Base-by-base conservation (phyloP, 2,797 vertebrate genomes). In the Tauraco hartlaubi region DNA sequence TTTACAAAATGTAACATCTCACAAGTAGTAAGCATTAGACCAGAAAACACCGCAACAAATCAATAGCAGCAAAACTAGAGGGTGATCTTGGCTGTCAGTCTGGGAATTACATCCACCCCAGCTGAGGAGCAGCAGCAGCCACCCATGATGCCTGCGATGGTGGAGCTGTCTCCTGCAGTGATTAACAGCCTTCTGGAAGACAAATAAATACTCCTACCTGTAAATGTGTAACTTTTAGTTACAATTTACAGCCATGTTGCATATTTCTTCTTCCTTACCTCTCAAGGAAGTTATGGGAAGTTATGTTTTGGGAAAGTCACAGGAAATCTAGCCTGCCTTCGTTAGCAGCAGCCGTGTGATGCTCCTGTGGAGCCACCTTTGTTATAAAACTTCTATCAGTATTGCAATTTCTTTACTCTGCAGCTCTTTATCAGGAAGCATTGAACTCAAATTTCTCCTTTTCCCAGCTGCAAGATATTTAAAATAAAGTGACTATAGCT, bases 401-500 rank as follows among this genome's bases (percentile, higher is more conserved):
- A 5, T 9, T 51, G 26, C 78, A 61, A 15, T n/a, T 61, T 92
- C 22, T 74, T 77, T 17, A 67, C 85, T 84, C 67, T 84, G 85
- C 28, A 92, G 44, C 76, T 92, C 90, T 97, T 79, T 66, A 54
- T 61, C 88, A 89, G 78, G 85, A 95, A 86, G n/a, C 49, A 63
- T 7, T 76, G 73, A 89, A 94, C 31, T 41, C 88, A 56, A 37
- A 83, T 66, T 77, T 92, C 76, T 69, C 84, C 44, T 74, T 31
- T 55, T 83, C 66, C 83, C 67, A 46, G 43, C 67, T 91, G 83
- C 67, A 87, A 92, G 78, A 73, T 73, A 94, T 93, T 95, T 93
- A 88, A 96, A 97, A 89, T 43, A 81, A 93, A 97, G n/a, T 22
- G 10, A 20, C 81, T 73, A 6, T 46, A 98, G 51, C 80, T 96